These are phyloP conservation scores for Eudorcas thomsonii DNA, from an alignment of 2,113 vertebrate genomes.

Conservation along the genomic window DNA sequence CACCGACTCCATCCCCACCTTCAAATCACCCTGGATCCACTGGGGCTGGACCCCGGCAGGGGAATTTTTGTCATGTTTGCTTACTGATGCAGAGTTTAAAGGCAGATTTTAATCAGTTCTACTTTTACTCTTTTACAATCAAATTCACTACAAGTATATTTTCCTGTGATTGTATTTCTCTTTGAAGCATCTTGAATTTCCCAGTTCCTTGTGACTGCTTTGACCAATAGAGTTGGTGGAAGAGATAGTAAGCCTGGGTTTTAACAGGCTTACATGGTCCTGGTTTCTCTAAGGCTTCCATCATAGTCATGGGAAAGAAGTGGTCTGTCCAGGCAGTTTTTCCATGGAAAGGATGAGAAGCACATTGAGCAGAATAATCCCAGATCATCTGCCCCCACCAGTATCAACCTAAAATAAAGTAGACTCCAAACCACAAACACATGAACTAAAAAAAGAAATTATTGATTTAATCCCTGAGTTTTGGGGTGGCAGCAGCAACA, in stretches of 20 bases:
- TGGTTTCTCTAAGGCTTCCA: neutral
- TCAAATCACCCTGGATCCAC: too few species aligned
- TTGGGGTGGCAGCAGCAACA: neutral
- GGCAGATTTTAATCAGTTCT: neutral
- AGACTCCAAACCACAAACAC: neutral
- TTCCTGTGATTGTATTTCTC: neutral
- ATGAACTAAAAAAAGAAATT: neutral
- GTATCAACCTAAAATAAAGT: neutral
- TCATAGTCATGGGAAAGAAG: neutral
- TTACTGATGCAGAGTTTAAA: neutral
- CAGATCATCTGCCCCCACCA: neutral
- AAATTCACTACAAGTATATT: neutral
- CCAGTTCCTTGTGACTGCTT: neutral
- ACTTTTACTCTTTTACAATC: neutral
- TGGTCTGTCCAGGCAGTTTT: neutral
- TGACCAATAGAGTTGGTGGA: neutral
- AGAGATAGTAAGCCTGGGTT: neutral
- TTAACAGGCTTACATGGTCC: neutral
- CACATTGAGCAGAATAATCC: neutral
- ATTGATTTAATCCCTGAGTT: neutral
- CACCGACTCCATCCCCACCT: too few species aligned
- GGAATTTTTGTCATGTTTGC: neutral
- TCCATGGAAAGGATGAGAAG: neutral
- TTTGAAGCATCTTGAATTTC: neutral
- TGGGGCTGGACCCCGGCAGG: too few species aligned